A percentile compares a stretch with the other conserved stretches of the same genome.
phyloP scores from a whole-genome alignment of 2,888 invertebrate genomes.

The Watsonalla cultraria region DNA sequence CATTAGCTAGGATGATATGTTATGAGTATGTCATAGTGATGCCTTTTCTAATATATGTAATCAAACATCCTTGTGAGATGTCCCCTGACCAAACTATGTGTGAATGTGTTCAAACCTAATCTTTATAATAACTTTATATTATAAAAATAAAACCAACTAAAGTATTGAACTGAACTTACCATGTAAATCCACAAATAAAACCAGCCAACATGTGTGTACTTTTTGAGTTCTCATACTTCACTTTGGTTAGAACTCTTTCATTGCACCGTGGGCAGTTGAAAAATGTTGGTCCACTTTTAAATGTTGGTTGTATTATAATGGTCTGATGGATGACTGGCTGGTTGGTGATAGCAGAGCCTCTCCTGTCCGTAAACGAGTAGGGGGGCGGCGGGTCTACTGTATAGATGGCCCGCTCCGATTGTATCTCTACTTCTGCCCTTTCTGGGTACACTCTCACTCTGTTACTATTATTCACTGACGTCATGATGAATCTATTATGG shows the following conservation, averaged over 20 bases:
- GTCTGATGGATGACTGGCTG: constrained; percentile 45
- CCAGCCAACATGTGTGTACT: constrained; percentile 67
- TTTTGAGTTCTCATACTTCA: constrained; percentile 53
- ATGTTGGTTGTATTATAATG: constrained; percentile 43
- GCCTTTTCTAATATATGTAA: no score
- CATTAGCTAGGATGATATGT: no score
- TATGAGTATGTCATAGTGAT: no score
- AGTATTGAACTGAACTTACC: constrained; percentile 40
- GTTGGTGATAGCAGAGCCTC: constrained; percentile 15
- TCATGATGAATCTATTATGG: constrained; percentile 26
- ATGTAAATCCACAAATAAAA: constrained; percentile 61
- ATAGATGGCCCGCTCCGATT: constrained; percentile 24
- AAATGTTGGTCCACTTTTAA: constrained; percentile 45
- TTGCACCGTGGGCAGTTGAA: constrained; percentile 54
- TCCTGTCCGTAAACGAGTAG: constrained; percentile 31
- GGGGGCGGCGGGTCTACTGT: constrained; percentile 56
- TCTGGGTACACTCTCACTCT: constrained; percentile 20
- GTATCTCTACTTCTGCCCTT: constrained; percentile 25
- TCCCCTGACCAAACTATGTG: no score
- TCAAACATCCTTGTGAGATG: no score
- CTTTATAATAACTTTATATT: no score
- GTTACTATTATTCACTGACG: constrained; percentile 28
- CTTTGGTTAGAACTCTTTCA: constrained; percentile 51
- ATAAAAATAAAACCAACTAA: no score
- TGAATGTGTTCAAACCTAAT: no score